phyloP scores from a whole-genome alignment of 2,113 vertebrate species.

The Mandrillus leucophaeus region DNA sequence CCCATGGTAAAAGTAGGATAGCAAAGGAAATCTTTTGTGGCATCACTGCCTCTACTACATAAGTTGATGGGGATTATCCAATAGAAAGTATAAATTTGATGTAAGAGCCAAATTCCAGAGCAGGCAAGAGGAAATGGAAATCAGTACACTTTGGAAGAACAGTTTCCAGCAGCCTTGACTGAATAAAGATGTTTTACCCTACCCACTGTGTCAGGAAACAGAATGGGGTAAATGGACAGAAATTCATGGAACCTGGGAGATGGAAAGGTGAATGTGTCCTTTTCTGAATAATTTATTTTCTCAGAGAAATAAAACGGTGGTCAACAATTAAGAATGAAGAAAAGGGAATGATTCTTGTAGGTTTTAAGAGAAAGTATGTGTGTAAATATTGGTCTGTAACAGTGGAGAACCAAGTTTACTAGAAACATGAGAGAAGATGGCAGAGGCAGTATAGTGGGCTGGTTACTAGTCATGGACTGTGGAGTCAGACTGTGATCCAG shows the following conservation, averaged over 20 bases:
- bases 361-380: not conserved
- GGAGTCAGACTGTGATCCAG: not conserved
- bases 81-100: not conserved
- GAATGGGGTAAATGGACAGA: not conserved
- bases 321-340: not conserved
- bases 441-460: not conserved
- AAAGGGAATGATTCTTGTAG: not conserved
- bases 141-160: not conserved
- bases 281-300: not conserved
- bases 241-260: not conserved
- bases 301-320: not conserved
- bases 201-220: not conserved
- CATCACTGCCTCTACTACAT: not conserved
- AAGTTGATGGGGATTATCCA: not conserved
- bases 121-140: not conserved
- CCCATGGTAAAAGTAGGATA: not conserved
- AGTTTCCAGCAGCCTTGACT: not conserved
- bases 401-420: not conserved
- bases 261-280: not conserved
- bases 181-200: not conserved
- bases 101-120: not conserved
- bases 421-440: not conserved
- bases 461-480: not conserved
- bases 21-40: not conserved
- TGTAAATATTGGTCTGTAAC: not conserved